phyloP scores from a whole-genome alignment of 1,140 invertebrate genomes.

The Leguminivora glycinivorella region DNA sequence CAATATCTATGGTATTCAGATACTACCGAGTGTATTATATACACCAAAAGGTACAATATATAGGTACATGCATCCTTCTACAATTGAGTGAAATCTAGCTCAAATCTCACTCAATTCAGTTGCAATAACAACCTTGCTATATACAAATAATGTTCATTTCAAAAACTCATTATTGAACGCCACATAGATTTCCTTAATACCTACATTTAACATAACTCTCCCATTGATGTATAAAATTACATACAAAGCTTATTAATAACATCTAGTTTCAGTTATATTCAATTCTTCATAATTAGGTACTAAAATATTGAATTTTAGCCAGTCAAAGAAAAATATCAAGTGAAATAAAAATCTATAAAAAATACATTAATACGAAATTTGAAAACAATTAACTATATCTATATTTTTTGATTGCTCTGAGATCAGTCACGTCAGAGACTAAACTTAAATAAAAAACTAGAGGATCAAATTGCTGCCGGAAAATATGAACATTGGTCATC shows the following conservation, averaged over 20 bases:
- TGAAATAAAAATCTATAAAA: constrained; percentile 2
- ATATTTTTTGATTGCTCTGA: constrained; percentile 3
- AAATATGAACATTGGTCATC: constrained; percentile 12
- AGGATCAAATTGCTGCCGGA: not conserved
- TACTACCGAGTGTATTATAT: not conserved
- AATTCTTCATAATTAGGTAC: constrained; percentile 13
- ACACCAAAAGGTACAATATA: not conserved
- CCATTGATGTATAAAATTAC: constrained; percentile 27
- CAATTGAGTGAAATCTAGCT: constrained; percentile 1
- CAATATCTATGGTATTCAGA: not conserved
- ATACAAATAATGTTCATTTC: constrained; percentile 6
- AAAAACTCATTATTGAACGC: not conserved
- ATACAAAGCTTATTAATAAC: constrained; percentile 17
- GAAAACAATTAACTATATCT: not conserved
- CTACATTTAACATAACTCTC: constrained; percentile 18
- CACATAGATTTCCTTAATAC: not conserved
- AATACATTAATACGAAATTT: not conserved
- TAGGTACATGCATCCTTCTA: not conserved
- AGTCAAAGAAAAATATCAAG: constrained; percentile 8
- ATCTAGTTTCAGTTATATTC: constrained; percentile 7
- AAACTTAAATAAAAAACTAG: constrained; percentile 17
- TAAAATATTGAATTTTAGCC: not conserved
- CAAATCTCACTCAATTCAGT: constrained; percentile 15
- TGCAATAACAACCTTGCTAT: constrained; percentile 19
- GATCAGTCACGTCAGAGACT: constrained; percentile 4